Percentiles rank a stretch among this genome's conserved stretches.
These are phyloP conservation scores for Chrysodeixis includens DNA, from an alignment of 2,888 invertebrate genomes.

Conservation along the genomic window DNA sequence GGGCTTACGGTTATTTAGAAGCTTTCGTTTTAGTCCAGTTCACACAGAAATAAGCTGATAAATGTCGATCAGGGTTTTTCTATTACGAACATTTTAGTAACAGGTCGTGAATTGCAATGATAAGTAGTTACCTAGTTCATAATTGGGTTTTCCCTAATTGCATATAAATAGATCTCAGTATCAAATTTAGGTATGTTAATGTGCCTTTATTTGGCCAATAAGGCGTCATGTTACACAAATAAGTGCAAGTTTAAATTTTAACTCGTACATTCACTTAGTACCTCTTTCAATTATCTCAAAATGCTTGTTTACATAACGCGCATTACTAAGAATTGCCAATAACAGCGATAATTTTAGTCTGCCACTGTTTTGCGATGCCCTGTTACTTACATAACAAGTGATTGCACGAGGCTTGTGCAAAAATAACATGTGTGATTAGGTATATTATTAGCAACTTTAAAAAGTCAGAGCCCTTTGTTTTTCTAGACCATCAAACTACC, in stretches of 20 bases:
- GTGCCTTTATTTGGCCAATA: background rate
- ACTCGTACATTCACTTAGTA: background rate
- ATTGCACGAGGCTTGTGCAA: slow-evolving; percentile 26
- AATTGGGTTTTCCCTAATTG: background rate
- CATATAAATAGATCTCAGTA: background rate
- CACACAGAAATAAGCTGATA: background rate
- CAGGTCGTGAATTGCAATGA: background rate
- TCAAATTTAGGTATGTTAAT: background rate
- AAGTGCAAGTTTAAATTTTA: background rate
- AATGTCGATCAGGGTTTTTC: background rate
- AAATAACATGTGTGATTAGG: no score
- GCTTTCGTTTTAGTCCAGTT: background rate
- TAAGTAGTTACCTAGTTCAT: background rate
- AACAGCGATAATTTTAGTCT: background rate
- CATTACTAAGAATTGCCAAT: background rate
- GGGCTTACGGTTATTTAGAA: no score
- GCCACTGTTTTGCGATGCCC: background rate
- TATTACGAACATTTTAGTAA: background rate
- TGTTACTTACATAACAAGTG: slow-evolving; percentile 37
- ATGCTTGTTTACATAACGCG: slow-evolving; percentile 32
- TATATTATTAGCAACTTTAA: no score
- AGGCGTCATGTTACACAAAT: background rate
- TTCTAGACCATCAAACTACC: no score
- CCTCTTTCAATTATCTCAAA: background rate
- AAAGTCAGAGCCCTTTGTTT: no score